Conservation (phyloP, 2,113 vertebrate species). For the Solea senegalensis region DNA sequence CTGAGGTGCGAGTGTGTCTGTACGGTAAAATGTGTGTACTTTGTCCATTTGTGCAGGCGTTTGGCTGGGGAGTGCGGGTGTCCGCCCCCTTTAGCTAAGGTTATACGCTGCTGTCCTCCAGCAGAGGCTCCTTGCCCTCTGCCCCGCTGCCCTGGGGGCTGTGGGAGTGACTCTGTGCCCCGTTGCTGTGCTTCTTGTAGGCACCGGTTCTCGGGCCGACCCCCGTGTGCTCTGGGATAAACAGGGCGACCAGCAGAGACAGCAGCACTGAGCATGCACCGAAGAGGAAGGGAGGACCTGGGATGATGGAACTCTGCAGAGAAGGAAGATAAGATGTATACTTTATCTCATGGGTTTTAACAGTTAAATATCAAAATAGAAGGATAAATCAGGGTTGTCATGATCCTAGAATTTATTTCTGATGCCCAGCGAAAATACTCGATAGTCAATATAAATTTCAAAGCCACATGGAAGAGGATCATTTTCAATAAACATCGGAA, state of each 20-base stretch:
- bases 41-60: slow-evolving; percentile 40
- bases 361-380: too few species aligned
- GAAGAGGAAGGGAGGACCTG: slow-evolving; percentile 92
- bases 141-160: slow-evolving; percentile 85
- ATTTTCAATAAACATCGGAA: too few species aligned
- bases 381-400: too few species aligned
- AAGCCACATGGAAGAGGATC: too few species aligned
- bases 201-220: slow-evolving; percentile 81
- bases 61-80: slow-evolving; percentile 30
- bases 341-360: not conserved
- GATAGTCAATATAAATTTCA: too few species aligned
- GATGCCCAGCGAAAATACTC: too few species aligned
- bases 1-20: slow-evolving; percentile 45
- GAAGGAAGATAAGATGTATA: not conserved
- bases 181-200: slow-evolving; percentile 90
- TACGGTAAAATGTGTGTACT: slow-evolving; percentile 45
- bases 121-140: slow-evolving; percentile 90
- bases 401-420: too few species aligned
- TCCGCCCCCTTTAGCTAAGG: slow-evolving; percentile 61
- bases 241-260: slow-evolving; percentile 91
- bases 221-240: slow-evolving; percentile 90
- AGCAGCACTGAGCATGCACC: slow-evolving; percentile 92
- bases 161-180: slow-evolving; percentile 87
- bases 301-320: slow-evolving; percentile 90
- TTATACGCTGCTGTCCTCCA: slow-evolving; percentile 92